phyloP scores from a whole-genome alignment of 37 sponge, comb jelly and placozoan species.

The Geodia barretti region DNA sequence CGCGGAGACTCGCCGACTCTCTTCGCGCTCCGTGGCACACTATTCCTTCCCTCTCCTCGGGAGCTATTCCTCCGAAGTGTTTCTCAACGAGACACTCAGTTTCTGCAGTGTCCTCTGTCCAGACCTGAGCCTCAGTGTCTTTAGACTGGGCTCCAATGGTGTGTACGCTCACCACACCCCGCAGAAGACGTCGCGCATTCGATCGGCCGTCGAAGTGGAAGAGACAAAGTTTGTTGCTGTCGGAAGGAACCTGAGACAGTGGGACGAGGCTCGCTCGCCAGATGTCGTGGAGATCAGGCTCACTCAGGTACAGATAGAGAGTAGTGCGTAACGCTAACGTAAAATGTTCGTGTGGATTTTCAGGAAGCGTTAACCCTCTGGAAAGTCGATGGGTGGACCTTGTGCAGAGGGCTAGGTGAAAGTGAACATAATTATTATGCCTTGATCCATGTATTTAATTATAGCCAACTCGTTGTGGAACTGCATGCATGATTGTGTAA shows the following conservation, averaged over 20 bases:
- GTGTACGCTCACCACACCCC: constrained; percentile 16
- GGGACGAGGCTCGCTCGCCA: constrained; percentile 58
- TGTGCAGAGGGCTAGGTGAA: too few species aligned
- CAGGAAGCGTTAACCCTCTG: too few species aligned
- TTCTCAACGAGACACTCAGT: constrained; percentile 13
- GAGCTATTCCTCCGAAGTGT: constrained; percentile 9
- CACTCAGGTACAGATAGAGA: too few species aligned
- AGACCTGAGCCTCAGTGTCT: constrained; percentile 15
- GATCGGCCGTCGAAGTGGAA: background rate
- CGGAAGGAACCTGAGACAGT: constrained; percentile 50
- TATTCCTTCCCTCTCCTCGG: constrained; percentile 14
- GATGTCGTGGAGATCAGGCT: too few species aligned
- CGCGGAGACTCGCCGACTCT: background rate
- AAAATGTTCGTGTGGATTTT: too few species aligned
- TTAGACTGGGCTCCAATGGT: background rate
- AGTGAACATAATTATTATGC: too few species aligned
- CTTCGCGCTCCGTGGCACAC: constrained; percentile 13
- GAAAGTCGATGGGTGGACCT: too few species aligned
- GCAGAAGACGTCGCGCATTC: constrained; percentile 1
- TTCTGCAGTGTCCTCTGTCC: background rate
- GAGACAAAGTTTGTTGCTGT: constrained; percentile 22
- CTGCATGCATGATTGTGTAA: too few species aligned
- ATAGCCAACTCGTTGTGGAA: too few species aligned
- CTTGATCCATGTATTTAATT: too few species aligned
- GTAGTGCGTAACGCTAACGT: too few species aligned